Evolutionary conservation across 2,888 invertebrate genomes (phyloP), one percentile per base, ranked within the genome.

Genomic region (Agrilus biguttatus): DNA sequence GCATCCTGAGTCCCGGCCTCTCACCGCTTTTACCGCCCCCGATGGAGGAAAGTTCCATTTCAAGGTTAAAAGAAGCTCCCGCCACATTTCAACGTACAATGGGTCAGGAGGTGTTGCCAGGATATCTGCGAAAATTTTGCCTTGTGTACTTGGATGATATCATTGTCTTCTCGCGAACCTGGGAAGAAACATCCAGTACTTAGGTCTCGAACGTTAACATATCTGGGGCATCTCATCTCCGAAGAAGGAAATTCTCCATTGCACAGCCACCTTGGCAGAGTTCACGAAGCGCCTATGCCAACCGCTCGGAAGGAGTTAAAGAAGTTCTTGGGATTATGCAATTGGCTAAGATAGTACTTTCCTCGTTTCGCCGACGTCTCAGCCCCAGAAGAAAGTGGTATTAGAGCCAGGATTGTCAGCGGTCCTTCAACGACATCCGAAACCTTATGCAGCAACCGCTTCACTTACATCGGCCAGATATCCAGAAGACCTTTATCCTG

Each of bases 281-380:
- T 47, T 2, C 14, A 19, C 8, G 19, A 14, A 1, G 10, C 36
- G 12, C 4, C 19, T 1, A n/a, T 5, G 5, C 44, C 47, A 3
- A 21, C 14, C 2, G 37, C 40, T 4, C 21, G 38, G 10, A 45
- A 42, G 13, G 23, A 39, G 7, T 32, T 47, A 3, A 33, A 42
- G 1, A 32, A 21, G 10, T 47, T 42, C 37, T 33, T 55, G 5
- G 55, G 56, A 0, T 37, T 47, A 5, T 42, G 48, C 3, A 47
- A 49, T 12, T 57, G 55, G 48, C 43, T 53, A 5, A 41, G 53
- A 1, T 50, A 51, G 19, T 57, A 50, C 34, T 41, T 56, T 1
- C 51, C 53, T 1, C 39, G 47, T 8, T 49, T 50, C 19, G 42
- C 50, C 1, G 44, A 42, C 2, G 39, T 49, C 3, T 35, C 51